Evolutionary conservation across 2,797 vertebrate genomes (phyloP), one percentile per base, ranked within the genome.

Genomic region (Sebastes kiyomatsui): DNA sequence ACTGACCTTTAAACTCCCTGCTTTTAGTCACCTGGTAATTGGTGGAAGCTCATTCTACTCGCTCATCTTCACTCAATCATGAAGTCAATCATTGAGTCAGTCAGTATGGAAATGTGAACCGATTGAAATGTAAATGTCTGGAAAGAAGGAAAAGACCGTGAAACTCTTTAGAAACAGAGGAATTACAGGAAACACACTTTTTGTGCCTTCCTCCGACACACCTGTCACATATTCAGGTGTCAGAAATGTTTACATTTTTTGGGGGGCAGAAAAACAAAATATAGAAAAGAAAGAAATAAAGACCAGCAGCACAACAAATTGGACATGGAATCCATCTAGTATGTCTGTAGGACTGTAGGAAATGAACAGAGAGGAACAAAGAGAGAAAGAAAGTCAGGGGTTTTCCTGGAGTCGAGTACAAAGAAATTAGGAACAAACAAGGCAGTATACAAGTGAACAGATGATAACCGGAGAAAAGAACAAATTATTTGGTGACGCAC

Each of bases 51-150:
- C n/a, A 49, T 80, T 73, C 30, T 12, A 4, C 27, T 71, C 54
- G 14, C 11, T 70, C 16, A 22, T 65, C 80, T 56, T 66, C 38
- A 42, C 38, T 42, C 71, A 42, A 5, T 75, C 72, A 59, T 58
- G 58, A 33, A 67, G 69, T 75, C 64, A 54, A 14, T 72, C 75
- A 55, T 56, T 62, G 54, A 33, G 22, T 77, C 65, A 42, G 38
- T 77, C 67, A 30, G 1, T 61, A 61, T 68, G 81, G 65, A 86
- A 78, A 80, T 77, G 60, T 60, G 32, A 67, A 5, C 10, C 4
- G 6, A 72, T 56, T 79, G 59, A 66, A 52, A 77, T 85, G 72
- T 22, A 66, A 81, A 86, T 77, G 72, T 12, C 0, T 9, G 12
- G 55, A 66, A 7, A 28, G 6, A 22, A n/a, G 3, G 5, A 4